Evolutionary conservation across 1,140 invertebrate species (phyloP).

Genomic region (Heterodera carotae): DNA sequence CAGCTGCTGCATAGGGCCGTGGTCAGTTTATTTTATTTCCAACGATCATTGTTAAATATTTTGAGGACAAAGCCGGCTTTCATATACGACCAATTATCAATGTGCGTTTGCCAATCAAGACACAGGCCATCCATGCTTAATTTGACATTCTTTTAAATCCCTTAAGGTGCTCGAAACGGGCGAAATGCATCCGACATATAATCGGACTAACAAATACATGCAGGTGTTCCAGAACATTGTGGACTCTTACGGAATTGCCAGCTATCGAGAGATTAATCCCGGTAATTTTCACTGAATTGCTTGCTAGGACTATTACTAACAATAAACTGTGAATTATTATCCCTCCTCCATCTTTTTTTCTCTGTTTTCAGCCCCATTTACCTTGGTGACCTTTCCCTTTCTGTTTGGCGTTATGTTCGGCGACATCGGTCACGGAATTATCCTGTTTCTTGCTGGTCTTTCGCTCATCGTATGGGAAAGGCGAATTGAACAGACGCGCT

Average conservation of each 20-base stretch:
- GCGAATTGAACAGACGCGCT: slow-evolving; percentile 76
- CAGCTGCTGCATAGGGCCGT: slow-evolving; percentile 83
- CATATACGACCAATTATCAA: slow-evolving; percentile 69
- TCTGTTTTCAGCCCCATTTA: slow-evolving; percentile 73
- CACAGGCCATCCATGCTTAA: neutral
- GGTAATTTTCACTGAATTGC: slow-evolving; percentile 42
- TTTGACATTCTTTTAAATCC: neutral
- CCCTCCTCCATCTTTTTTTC: neutral
- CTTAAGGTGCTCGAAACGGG: slow-evolving; percentile 60
- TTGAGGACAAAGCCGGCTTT: slow-evolving; percentile 66
- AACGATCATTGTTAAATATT: neutral
- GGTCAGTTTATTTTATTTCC: too few species aligned
- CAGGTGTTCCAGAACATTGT: slow-evolving; percentile 69
- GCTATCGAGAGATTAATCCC: slow-evolving; percentile 69
- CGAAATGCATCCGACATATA: slow-evolving; percentile 68
- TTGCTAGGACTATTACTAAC: too few species aligned
- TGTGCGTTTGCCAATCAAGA: slow-evolving; percentile 18
- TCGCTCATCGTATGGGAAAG: slow-evolving; percentile 81
- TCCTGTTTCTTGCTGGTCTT: slow-evolving; percentile 76
- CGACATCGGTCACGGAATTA: slow-evolving; percentile 82
- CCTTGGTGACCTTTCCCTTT: slow-evolving; percentile 92
- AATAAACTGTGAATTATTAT: neutral
- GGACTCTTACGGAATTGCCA: slow-evolving; percentile 69
- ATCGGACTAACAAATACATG: slow-evolving; percentile 70
- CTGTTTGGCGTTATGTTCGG: slow-evolving; percentile 92